A percentile compares a stretch with the other conserved stretches of the same genome.
Evolutionary conservation across 2,797 vertebrate genomes (phyloP).

Genomic region (Onychomys torridus): DNA sequence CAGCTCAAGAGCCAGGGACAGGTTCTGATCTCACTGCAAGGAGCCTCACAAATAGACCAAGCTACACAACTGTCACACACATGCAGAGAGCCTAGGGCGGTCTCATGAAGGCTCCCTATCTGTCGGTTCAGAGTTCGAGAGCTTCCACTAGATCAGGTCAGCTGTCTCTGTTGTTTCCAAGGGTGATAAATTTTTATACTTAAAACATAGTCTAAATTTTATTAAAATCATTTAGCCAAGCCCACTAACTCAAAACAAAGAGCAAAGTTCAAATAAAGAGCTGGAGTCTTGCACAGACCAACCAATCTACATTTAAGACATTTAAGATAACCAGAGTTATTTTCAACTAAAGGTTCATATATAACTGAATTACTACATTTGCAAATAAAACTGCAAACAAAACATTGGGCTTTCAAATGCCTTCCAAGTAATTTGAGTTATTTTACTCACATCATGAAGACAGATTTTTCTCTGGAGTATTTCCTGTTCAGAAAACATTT

Average conservation of each 20-base stretch:
- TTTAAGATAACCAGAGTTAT: constrained; percentile 44
- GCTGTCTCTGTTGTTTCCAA: not conserved
- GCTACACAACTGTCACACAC: not conserved
- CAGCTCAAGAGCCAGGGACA: not conserved
- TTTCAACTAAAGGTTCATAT: constrained; percentile 62
- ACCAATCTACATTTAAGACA: not conserved
- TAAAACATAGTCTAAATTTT: not conserved
- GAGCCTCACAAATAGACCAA: not conserved
- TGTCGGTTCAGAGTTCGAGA: not conserved
- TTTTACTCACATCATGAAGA: constrained; percentile 73
- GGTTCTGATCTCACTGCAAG: not conserved
- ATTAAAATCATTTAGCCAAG: constrained; percentile 51
- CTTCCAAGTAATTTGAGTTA: constrained; percentile 68
- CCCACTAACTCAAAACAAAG: constrained; percentile 39
- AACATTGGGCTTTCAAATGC: constrained; percentile 57
- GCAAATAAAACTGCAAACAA: constrained; percentile 61
- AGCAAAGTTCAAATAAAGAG: constrained; percentile 50
- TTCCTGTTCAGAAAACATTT: constrained; percentile 68
- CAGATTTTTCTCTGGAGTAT: constrained; percentile 69
- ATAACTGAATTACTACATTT: constrained; percentile 54
- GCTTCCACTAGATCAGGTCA: not conserved
- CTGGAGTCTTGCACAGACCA: constrained; percentile 10
- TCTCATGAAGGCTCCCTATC: not conserved
- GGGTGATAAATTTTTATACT: not conserved
- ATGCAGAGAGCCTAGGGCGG: not conserved